Percentiles rank a stretch among this genome's conserved stretches.
Conservation (phyloP, 2,113 vertebrate species). For the Elephas maximus region DNA sequence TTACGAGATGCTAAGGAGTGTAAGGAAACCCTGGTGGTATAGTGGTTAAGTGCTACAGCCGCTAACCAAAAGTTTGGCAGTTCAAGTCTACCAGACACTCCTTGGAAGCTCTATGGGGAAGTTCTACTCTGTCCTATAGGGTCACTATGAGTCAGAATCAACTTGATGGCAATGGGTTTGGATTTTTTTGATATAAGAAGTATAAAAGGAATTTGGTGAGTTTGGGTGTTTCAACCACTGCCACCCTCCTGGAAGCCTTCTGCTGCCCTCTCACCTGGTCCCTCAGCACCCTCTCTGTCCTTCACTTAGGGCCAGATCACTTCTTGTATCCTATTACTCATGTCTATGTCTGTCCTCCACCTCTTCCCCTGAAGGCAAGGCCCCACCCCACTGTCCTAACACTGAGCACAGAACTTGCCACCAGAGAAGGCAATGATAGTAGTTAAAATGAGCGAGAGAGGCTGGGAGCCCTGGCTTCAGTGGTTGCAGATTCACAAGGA, state of each 20-base stretch:
- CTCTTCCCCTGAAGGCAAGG: not conserved
- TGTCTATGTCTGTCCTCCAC: not conserved
- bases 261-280: not conserved
- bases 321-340: not conserved
- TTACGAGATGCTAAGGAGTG: not conserved
- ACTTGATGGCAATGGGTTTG: no score
- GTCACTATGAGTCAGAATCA: no score
- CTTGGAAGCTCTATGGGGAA: no score
- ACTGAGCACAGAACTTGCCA: not conserved
- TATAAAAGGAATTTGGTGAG: not conserved
- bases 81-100: no score
- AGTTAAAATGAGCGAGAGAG: not conserved
- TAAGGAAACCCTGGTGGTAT: no score
- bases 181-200: not conserved
- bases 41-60: no score
- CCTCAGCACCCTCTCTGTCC: not conserved
- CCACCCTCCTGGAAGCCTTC: not conserved
- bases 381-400: not conserved
- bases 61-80: no score
- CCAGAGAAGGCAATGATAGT: not conserved
- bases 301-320: not conserved
- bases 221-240: not conserved
- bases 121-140: no score
- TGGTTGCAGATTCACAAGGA: not conserved
- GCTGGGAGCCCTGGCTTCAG: not conserved